Evolutionary conservation across 2,888 invertebrate genomes (phyloP).

Genomic region (Neuroscelio doddi): DNA sequence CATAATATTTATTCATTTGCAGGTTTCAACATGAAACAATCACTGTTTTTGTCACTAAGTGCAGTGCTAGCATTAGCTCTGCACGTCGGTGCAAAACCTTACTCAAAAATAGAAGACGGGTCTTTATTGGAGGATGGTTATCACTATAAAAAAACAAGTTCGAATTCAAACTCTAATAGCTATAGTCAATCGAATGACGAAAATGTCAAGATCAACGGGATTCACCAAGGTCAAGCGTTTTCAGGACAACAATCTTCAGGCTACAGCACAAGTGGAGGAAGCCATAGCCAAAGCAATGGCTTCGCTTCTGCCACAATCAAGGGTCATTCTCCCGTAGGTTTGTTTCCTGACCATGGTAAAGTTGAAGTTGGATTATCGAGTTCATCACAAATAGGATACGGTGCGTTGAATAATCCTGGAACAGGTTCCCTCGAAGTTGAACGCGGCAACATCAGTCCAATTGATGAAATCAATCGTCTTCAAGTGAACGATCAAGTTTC

Average conservation of each 20-base stretch:
- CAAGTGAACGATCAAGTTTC: constrained; percentile 21
- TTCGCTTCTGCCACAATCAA: constrained; percentile 40
- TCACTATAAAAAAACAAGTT: constrained; percentile 39
- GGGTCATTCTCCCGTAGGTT: constrained; percentile 31
- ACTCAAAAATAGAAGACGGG: constrained; percentile 47
- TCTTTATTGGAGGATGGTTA: constrained; percentile 38
- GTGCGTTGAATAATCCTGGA: constrained; percentile 32
- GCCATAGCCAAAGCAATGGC: constrained; percentile 40
- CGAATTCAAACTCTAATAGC: constrained; percentile 47
- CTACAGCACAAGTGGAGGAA: constrained; percentile 39
- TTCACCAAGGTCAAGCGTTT: constrained; percentile 43
- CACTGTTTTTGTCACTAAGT: constrained; percentile 51
- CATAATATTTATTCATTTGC: constrained; percentile 10
- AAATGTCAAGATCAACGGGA: constrained; percentile 38
- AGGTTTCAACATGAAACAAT: constrained; percentile 55
- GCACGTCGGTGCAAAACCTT: constrained; percentile 48
- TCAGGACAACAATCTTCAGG: constrained; percentile 38
- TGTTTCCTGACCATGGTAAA: constrained; percentile 13
- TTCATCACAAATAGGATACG: background rate
- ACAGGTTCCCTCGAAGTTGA: constrained; percentile 23
- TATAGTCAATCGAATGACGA: constrained; percentile 45
- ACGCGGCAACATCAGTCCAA: background rate
- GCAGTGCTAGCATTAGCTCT: constrained; percentile 47
- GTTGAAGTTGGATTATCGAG: background rate
- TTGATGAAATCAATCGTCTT: constrained; percentile 24